Conservation (phyloP, 1,140 invertebrate genomes). For the Drosophila takahashii region DNA sequence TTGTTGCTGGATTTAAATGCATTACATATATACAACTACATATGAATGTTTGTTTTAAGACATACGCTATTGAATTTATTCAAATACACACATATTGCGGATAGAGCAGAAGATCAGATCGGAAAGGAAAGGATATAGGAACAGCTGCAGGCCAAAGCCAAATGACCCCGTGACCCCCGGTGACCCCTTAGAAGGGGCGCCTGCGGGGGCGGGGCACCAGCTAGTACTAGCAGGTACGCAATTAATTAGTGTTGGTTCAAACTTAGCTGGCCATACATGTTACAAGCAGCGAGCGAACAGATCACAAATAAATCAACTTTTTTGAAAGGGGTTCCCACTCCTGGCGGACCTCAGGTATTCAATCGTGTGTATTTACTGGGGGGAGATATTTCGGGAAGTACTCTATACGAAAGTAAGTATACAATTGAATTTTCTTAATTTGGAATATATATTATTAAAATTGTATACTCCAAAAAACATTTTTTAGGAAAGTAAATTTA, state of each 20-base stretch:
- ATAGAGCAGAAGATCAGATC: slow-evolving; percentile 24
- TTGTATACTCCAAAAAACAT: no score
- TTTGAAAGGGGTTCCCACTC: slow-evolving; percentile 54
- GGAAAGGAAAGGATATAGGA: slow-evolving; percentile 41
- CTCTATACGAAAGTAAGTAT: not conserved
- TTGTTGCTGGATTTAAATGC: slow-evolving; percentile 60
- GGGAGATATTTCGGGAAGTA: no score
- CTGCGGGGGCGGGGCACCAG: slow-evolving; percentile 6
- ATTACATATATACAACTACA: slow-evolving; percentile 60
- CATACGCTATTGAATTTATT: slow-evolving; percentile 76
- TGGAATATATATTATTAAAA: no score
- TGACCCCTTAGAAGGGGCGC: slow-evolving; percentile 2
- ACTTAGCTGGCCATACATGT: slow-evolving; percentile 24
- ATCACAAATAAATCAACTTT: slow-evolving; percentile 59
- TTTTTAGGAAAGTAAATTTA: no score
- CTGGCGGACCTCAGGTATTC: slow-evolving; percentile 49
- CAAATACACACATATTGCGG: slow-evolving; percentile 79
- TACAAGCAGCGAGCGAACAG: slow-evolving; percentile 21
- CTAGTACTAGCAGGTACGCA: slow-evolving; percentile 32
- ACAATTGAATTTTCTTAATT: no score
- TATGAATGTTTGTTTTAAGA: slow-evolving; percentile 67
- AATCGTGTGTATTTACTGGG: slow-evolving; percentile 9
- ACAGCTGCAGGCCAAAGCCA: slow-evolving; percentile 60
- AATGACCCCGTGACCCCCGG: slow-evolving; percentile 8
- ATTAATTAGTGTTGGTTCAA: slow-evolving; percentile 39